Evolutionary conservation across 2,113 vertebrate genomes (phyloP), one percentile per base, ranked within the genome.

Genomic region (Odocoileus hemionus): DNA sequence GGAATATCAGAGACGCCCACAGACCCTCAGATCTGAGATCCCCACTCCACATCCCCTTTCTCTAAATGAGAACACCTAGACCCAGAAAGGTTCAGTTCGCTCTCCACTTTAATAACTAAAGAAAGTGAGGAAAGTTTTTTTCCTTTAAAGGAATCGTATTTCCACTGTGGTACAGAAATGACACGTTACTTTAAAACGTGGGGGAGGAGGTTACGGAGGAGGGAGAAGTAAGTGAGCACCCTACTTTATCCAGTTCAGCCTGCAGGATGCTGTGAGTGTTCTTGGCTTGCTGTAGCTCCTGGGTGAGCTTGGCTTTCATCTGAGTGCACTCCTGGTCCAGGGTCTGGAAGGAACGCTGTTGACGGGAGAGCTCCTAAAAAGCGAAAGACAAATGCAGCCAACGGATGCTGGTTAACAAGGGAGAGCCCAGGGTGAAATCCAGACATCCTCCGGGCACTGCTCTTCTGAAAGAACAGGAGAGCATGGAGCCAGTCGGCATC

Each of bases 211-310:
- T 36, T 45, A 12, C 0, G 0, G 21, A 39, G 25, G 28, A 60
- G 15, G 30, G 30, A 76, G 30, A n/a, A 10, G 0, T 7, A 33
- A 26, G 30, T 25, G 11, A 43, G 87, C 7, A 13, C 30, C 94
- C 61, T 99, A 99, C 99, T 98, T 99, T 99, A 61, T 99, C 99
- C 95, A 99, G 98, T 74, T 99, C 99, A 39, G 99, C 98, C 94
- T 99, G 99, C 30, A 99, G 97, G 36, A 98, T 0, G 0, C 97
- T 99, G 95, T 98, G 98, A 1, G 99, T 96, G 76, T 99, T 99
- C 98, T 99, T 99, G 95, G 99, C 98, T 97, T 99, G 99, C 97
- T 99, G 99, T 64, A 99, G 88, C 96, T 99, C 99, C 97, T 99
- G 99, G 7, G 98, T 99, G 33, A 99, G 98, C 96, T 98, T 99